phyloP scores from a whole-genome alignment of 64 coral and sea anemone genomes.

The Dendrophyllia cribrosa region DNA sequence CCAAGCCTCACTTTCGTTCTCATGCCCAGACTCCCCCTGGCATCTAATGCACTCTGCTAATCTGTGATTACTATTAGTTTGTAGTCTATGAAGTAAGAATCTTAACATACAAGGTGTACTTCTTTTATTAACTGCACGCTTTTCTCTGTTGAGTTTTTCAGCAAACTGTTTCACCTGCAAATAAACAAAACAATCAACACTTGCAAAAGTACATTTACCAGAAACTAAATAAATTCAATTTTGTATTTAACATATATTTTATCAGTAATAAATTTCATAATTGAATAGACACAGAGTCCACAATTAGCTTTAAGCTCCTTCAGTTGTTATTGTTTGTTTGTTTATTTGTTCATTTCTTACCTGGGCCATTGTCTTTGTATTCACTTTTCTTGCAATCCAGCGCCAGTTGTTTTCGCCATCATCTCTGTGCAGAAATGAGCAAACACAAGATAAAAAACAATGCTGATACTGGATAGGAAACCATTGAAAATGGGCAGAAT shows the following conservation, averaged over 20 bases:
- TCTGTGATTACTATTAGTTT: too few relatives aligned
- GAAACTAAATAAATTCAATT: too few relatives aligned
- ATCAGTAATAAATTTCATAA: too few relatives aligned
- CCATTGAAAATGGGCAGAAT: neutral
- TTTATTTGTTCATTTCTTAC: neutral
- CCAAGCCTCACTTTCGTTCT: too few relatives aligned
- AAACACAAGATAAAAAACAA: neutral
- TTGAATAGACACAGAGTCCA: too few relatives aligned
- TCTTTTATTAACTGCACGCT: neutral
- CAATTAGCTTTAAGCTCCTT: too few relatives aligned
- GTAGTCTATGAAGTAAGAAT: too few relatives aligned
- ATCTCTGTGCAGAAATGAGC: conserved; percentile 51
- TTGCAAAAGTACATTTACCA: neutral
- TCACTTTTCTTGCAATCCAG: conserved; percentile 67
- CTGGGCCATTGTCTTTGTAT: conserved; percentile 76
- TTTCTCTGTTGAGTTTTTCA: conserved; percentile 12
- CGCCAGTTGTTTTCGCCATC: conserved; percentile 61
- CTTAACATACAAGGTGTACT: neutral
- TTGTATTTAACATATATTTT: too few relatives aligned
- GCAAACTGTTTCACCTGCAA: conserved; percentile 44
- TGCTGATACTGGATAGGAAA: neutral
- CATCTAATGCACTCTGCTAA: too few relatives aligned
- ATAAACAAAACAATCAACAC: neutral
- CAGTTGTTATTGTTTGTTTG: too few relatives aligned
- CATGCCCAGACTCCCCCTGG: too few relatives aligned